phyloP scores from a whole-genome alignment of 2,888 invertebrate species.

The Plagodis dolabraria region DNA sequence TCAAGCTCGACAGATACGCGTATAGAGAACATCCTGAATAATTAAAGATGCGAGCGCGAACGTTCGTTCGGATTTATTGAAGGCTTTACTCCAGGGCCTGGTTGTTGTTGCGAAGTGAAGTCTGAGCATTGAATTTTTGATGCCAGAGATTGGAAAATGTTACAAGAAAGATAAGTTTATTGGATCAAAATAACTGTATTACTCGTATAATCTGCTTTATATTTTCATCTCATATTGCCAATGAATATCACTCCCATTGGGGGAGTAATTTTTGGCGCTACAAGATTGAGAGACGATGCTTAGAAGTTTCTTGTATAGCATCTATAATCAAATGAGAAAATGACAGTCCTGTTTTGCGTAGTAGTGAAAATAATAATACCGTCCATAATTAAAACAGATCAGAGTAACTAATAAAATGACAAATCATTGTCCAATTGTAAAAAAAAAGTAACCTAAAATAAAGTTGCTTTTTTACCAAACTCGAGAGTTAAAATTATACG shows the following conservation, averaged over 20 bases:
- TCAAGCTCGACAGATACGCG: conserved; percentile 13
- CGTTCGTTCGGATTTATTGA: conserved; percentile 23
- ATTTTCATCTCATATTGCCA: too few relatives aligned
- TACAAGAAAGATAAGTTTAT: conserved; percentile 8
- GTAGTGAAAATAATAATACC: too few relatives aligned
- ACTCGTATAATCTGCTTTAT: too few relatives aligned
- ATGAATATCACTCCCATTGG: too few relatives aligned
- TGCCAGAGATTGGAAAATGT: conserved; percentile 6
- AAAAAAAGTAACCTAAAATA: too few relatives aligned
- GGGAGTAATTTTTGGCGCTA: neutral
- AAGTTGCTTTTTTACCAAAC: conserved; percentile 3
- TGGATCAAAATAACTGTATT: neutral
- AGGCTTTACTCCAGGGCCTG: conserved; percentile 8
- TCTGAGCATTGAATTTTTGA: conserved; percentile 19
- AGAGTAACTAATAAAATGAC: too few relatives aligned
- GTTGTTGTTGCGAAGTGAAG: conserved; percentile 9
- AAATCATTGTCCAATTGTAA: too few relatives aligned
- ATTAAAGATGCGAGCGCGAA: conserved; percentile 14
- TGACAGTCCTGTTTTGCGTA: too few relatives aligned
- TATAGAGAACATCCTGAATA: conserved; percentile 23
- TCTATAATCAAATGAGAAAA: too few relatives aligned
- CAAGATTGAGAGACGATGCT: neutral
- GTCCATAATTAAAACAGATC: too few relatives aligned
- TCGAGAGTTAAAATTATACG: conserved; percentile 8
- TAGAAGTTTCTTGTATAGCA: too few relatives aligned